Base-by-base conservation (phyloP, 92 coral and sea anemone genomes). In the Heteractis magnifica region DNA sequence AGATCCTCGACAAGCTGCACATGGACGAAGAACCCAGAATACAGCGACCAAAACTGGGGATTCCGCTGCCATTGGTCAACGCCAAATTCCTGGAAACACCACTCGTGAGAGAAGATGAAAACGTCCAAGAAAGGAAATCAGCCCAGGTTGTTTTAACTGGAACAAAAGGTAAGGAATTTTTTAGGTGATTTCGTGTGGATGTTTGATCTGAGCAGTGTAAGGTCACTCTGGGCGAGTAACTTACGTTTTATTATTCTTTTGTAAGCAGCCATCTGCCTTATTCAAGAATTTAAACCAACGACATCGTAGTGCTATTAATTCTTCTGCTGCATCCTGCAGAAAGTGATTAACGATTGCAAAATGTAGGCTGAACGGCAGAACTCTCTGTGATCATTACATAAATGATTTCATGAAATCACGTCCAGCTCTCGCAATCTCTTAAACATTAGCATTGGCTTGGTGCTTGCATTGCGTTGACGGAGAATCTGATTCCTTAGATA, bases 21-120 rank as follows among this genome's bases (percentile, higher is more conserved):
- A 76, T 90, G 87, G 86, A 81, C 60, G 83, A 52, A 52, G 81
- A 52, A 26, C 93, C 93, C 68, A 86, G 76, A 55, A 79, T 87
- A 14, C 85, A 87, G 59, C 79, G 83, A 2, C 87, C 74, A 71
- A 87, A 81, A 73, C 77, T 21, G 11, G 77, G 56, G 21, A 88
- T 87, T 21, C 89, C 91, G 68, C 83, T 56, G 64, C 89, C 90
- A 49, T 55, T 90, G 12, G 56, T 81, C 75, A 85, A 81, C 44
- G 80, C 81, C 71, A 87, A 90, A 62, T 87, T 90, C 88, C 89
- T 88, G 85, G 89, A 81, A 87, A 62, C 44, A 41, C 56, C 72
- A 58, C 55, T 26, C n/a, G 23, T 52, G 81, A 48, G 68, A 6
- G 21, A 48, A n/a, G 83, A 87, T 19, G 18, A 34, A 70, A 83